These are phyloP conservation scores for Germaria angustata DNA, from an alignment of 2,888 invertebrate species.

Conservation along the genomic window DNA sequence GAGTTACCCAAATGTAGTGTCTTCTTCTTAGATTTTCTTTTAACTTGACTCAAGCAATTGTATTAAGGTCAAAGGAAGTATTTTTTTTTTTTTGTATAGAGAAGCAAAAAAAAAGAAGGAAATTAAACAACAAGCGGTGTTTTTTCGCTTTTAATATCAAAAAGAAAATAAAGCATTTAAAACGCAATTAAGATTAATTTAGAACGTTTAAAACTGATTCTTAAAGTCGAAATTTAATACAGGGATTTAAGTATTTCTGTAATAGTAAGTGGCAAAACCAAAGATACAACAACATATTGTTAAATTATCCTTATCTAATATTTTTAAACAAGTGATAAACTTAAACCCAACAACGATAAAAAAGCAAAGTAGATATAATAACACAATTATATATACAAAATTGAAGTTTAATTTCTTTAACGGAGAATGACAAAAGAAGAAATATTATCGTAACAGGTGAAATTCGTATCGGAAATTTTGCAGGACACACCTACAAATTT, in stretches of 20 bases:
- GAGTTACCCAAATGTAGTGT: slow-evolving; percentile 5
- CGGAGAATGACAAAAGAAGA: no score
- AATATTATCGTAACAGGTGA: no score
- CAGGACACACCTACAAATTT: no score
- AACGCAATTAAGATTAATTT: not conserved
- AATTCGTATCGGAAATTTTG: no score
- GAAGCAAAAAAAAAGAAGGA: not conserved
- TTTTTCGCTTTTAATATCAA: not conserved
- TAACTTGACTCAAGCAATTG: not conserved
- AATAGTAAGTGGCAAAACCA: no score
- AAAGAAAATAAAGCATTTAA: not conserved
- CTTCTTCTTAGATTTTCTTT: not conserved
- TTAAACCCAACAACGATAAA: no score
- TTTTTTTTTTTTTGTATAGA: not conserved
- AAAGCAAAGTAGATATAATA: no score
- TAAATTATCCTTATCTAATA: no score
- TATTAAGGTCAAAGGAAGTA: slow-evolving; percentile 13
- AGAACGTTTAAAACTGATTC: not conserved
- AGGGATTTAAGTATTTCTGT: not conserved
- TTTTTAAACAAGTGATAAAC: no score
- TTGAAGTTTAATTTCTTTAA: no score
- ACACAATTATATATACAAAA: no score
- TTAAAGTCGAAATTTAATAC: not conserved
- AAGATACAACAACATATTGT: no score
- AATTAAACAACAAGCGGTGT: not conserved